Base-by-base conservation (phyloP, 2,888 invertebrate species). In the Melolontha melolontha region DNA sequence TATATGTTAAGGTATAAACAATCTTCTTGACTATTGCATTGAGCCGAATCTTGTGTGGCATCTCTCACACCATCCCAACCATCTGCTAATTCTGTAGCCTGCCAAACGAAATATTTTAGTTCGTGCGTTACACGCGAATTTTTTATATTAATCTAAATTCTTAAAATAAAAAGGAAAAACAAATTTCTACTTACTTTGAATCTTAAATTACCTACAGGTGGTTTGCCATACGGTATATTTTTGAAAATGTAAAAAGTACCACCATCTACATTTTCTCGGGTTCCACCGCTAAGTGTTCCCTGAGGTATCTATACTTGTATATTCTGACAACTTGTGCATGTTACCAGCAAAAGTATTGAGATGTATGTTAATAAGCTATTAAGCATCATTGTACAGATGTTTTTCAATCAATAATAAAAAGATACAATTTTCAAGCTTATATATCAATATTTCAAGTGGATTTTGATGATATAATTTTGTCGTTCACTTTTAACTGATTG, bases 31-130 rank as follows among this genome's bases (percentile, higher is more conserved):
- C 65, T 7, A 68, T 91, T 90, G 79, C 95, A 96, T 4, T 90
- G 86, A 0, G 90, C 87, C 8, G 90, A 87, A 71, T 89, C 89
- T 66, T 86, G 84, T 0, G 89, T 88, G 0, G 91, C 93, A 70
- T 90, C 85, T 63, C 88, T 85, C 0, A 87, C 85, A 0, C 87
- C 89, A 7, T 83, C 71, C 93, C 93, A 93, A 57, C 87, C 79
- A 1, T 83, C 80, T 57, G 87, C 83, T 5, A 90, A 87, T 14
- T 88, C 85, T 0, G 93, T 92, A 1, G 89, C 84, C 90, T 92
- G 2, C n/a, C 11, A 7, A 4, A 51, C 11, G 6, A 17, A 51
- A 17, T 51, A 34, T 51, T 27, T 1, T 17, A 16, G 10, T 34
- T 2, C 22, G n/a, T n/a, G n/a, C n/a, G n/a, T n/a, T n/a, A n/a